phyloP scores from a whole-genome alignment of 2,797 vertebrate species.

The Sebastiscus albofasciatus region DNA sequence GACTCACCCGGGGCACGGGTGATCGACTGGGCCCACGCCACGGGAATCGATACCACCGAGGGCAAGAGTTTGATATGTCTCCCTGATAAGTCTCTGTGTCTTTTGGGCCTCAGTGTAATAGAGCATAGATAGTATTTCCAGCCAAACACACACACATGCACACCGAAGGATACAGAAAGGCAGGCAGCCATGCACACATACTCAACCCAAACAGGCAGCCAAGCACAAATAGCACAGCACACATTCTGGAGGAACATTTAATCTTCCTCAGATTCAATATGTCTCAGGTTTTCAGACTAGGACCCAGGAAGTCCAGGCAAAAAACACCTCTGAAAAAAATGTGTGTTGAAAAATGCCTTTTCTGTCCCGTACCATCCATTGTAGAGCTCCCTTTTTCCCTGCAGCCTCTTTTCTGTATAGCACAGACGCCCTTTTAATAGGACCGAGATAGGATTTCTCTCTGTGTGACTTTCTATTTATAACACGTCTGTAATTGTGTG shows the following conservation, averaged over 20 bases:
- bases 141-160: slow-evolving; percentile 31
- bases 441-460: slow-evolving; percentile 41
- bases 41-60: slow-evolving; percentile 74
- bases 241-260: slow-evolving; percentile 71
- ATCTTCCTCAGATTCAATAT: slow-evolving; percentile 78
- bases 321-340: slow-evolving; percentile 59
- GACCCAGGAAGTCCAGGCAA: slow-evolving; percentile 48
- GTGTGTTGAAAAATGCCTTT: slow-evolving; percentile 61
- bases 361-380: slow-evolving; percentile 45
- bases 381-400: slow-evolving; percentile 19
- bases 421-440: slow-evolving; percentile 32
- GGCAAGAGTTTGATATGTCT: slow-evolving; percentile 80
- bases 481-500: slow-evolving; percentile 17
- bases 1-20: slow-evolving; percentile 68
- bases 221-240: slow-evolving; percentile 62
- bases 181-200: slow-evolving; percentile 54
- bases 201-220: slow-evolving; percentile 62
- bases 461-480: slow-evolving; percentile 23
- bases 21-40: slow-evolving; percentile 73
- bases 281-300: slow-evolving; percentile 70
- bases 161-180: slow-evolving; percentile 47
- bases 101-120: slow-evolving; percentile 58
- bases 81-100: slow-evolving; percentile 75
- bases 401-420: slow-evolving; percentile 36
- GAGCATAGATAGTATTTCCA: slow-evolving; percentile 66